These are phyloP conservation scores for Ciconia boyciana DNA, from an alignment of 2,113 vertebrate genomes.

Conservation along the genomic window DNA sequence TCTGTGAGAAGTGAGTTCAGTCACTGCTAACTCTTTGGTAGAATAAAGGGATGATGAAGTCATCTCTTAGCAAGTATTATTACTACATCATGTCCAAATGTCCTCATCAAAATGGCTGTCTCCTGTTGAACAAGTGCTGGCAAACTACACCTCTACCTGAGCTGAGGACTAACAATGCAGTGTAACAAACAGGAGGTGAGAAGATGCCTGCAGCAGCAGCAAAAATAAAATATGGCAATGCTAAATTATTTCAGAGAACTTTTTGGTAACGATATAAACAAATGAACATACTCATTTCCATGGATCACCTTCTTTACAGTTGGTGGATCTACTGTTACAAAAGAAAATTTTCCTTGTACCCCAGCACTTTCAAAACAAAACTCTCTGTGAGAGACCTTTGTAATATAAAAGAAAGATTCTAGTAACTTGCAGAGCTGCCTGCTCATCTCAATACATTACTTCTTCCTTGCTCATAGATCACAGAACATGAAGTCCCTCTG, in stretches of 20 bases:
- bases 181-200: not conserved
- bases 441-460: not conserved
- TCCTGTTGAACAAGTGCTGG: not conserved
- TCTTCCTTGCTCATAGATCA: not conserved
- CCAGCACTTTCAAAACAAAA: not conserved
- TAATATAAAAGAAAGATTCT: not conserved
- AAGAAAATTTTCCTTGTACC: not conserved
- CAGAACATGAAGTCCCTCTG: not conserved
- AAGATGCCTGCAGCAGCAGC: not conserved
- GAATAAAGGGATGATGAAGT: not conserved
- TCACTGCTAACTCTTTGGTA: not conserved
- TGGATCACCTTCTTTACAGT: not conserved
- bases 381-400: not conserved
- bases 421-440: not conserved
- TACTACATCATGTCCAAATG: not conserved
- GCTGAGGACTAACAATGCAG: not conserved
- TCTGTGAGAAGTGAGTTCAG: not conserved
- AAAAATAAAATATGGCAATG: not conserved
- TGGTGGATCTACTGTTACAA: not conserved
- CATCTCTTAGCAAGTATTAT: not conserved
- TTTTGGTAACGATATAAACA: not conserved
- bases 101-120: not conserved
- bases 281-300: not conserved
- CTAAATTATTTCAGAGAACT: not conserved
- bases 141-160: not conserved